Conservation (phyloP, 2,797 vertebrate species). For the Sebastes matsubarae region DNA sequence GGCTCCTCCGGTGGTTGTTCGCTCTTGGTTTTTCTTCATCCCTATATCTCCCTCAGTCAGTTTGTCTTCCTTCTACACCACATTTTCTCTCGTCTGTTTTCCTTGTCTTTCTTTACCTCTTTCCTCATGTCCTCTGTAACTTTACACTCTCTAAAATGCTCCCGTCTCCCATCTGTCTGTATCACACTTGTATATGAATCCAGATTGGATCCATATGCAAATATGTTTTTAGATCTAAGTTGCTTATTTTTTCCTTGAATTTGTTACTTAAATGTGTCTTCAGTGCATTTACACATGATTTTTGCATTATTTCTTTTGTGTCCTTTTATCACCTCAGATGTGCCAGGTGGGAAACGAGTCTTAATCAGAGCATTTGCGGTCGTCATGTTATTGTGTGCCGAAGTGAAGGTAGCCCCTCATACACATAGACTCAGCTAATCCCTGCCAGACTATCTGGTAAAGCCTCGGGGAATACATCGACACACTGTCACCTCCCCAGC, state of each 20-base stretch:
- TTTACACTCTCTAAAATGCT: neutral
- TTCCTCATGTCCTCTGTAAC: neutral
- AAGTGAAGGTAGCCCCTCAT: slow-evolving; percentile 33
- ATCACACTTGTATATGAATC: neutral
- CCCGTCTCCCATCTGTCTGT: neutral
- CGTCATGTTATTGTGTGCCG: slow-evolving; percentile 23
- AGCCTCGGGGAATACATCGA: slow-evolving; percentile 55
- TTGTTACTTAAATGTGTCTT: neutral
- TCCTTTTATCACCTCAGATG: neutral
- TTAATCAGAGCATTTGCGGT: slow-evolving; percentile 24
- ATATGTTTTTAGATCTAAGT: neutral
- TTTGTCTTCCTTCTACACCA: neutral
- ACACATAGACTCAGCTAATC: slow-evolving; percentile 48
- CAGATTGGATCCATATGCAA: neutral
- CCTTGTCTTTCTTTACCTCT: neutral
- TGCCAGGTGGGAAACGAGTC: slow-evolving; percentile 1
- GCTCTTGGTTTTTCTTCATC: slow-evolving; percentile 4
- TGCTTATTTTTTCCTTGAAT: neutral
- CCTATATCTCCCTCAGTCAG: neutral
- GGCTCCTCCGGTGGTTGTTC: neutral
- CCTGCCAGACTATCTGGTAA: slow-evolving; percentile 53
- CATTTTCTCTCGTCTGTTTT: neutral
- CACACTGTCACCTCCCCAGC: slow-evolving; percentile 55
- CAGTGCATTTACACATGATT: neutral
- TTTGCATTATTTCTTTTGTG: neutral